Conservation (phyloP, 2,888 invertebrate genomes). For the Hyalella azteca region DNA sequence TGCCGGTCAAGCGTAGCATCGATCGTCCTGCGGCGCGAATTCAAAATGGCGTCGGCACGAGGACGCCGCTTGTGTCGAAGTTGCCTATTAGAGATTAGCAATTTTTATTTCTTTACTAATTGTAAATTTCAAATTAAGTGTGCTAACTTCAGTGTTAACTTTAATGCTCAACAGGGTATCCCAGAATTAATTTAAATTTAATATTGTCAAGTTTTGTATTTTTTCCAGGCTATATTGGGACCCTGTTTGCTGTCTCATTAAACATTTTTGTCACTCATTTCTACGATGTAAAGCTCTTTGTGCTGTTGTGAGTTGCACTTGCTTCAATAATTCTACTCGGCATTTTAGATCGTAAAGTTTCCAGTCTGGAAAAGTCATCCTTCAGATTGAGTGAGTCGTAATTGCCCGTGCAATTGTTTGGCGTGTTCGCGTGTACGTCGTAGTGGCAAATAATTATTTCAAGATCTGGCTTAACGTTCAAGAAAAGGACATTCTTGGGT, state of each 20-base stretch:
- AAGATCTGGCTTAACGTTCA: too few species aligned
- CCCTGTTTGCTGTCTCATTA: slow-evolving; percentile 19
- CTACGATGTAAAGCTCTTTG: slow-evolving; percentile 16
- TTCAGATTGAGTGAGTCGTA: slow-evolving; percentile 1
- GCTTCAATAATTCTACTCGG: not conserved
- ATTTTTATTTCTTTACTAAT: slow-evolving; percentile 42
- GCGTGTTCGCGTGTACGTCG: too few species aligned
- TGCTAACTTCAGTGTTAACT: slow-evolving; percentile 37
- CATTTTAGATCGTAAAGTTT: not conserved
- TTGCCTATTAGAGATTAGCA: slow-evolving; percentile 39
- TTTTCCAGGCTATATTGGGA: slow-evolving; percentile 23
- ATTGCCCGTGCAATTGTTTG: not conserved
- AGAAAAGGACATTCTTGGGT: too few species aligned
- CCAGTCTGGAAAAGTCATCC: not conserved
- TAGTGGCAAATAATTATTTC: too few species aligned
- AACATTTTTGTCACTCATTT: slow-evolving; percentile 3
- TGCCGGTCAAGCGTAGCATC: slow-evolving; percentile 18
- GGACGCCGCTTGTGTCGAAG: slow-evolving; percentile 23
- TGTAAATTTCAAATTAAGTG: slow-evolving; percentile 35
- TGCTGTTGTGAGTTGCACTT: slow-evolving; percentile 26
- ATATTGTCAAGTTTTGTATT: slow-evolving; percentile 21
- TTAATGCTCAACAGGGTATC: slow-evolving; percentile 24
- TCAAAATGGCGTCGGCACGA: slow-evolving; percentile 25
- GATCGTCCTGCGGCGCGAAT: slow-evolving; percentile 28
- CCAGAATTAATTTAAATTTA: slow-evolving; percentile 24